Percentiles rank a stretch among this genome's conserved stretches.
Evolutionary conservation across 1,140 invertebrate genomes (phyloP).

Genomic region (Dendrolimus punctatus): DNA sequence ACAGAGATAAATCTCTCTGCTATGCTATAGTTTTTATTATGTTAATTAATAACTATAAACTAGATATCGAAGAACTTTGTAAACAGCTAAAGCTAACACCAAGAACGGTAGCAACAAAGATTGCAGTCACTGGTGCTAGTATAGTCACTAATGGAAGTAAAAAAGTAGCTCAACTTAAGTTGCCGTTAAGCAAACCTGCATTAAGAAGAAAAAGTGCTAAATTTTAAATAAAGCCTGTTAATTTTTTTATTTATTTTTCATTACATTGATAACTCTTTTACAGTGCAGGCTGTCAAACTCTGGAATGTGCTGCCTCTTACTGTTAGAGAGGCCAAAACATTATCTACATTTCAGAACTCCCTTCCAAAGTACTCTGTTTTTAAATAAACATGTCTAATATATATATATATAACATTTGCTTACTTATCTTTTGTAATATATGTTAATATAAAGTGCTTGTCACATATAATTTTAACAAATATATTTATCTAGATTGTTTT

Average conservation of each 20-base stretch:
- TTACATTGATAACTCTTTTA: too few species aligned
- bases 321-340: too few species aligned
- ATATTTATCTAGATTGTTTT: too few species aligned
- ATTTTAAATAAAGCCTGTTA: slow-evolving; percentile 26
- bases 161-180: slow-evolving; percentile 40
- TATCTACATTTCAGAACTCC: too few species aligned
- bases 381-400: too few species aligned
- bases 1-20: slow-evolving; percentile 50
- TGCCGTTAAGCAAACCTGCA: slow-evolving; percentile 34
- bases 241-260: slow-evolving; percentile 4
- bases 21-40: slow-evolving; percentile 46
- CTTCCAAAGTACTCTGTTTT: too few species aligned
- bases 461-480: too few species aligned
- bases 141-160: slow-evolving; percentile 25
- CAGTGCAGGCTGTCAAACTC: too few species aligned
- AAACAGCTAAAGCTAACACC: slow-evolving; percentile 32
- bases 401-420: too few species aligned
- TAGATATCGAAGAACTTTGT: slow-evolving; percentile 35
- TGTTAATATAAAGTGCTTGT: too few species aligned
- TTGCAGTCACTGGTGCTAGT: slow-evolving; percentile 36
- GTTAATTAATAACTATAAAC: slow-evolving; percentile 45
- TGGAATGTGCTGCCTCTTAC: too few species aligned
- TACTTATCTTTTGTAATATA: too few species aligned
- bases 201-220: slow-evolving; percentile 37
- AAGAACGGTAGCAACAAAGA: slow-evolving; percentile 26